A percentile compares a stretch with the other conserved stretches of the same genome.
Conservation (phyloP, 2,888 invertebrate genomes). For the Caenorhabditis imperialis region DNA sequence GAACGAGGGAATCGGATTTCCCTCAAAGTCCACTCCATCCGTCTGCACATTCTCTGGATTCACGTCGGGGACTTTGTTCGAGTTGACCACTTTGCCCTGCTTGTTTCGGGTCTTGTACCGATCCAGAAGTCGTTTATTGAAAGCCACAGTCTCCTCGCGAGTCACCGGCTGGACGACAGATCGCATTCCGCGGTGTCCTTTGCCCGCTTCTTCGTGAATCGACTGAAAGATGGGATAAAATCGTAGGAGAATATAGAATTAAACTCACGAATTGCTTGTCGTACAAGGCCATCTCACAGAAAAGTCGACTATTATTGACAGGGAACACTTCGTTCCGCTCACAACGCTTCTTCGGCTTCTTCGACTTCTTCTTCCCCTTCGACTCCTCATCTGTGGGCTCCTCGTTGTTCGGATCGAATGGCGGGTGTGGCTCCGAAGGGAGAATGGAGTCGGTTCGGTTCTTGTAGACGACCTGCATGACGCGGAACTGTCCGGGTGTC, state of each 20-base stretch:
- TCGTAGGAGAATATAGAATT: neutral
- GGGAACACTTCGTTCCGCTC: too few species aligned
- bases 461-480: neutral
- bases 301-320: too few species aligned
- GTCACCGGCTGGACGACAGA: neutral
- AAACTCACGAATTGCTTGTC: neutral
- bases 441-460: neutral
- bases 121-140: neutral
- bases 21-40: constrained; percentile 10
- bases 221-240: neutral
- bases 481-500: neutral
- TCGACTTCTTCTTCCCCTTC: neutral
- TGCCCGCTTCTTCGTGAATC: neutral
- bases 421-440: too few species aligned
- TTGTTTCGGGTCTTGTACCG: neutral
- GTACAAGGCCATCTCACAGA: neutral
- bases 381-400: neutral
- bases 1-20: constrained; percentile 13
- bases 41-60: neutral
- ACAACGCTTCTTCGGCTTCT: too few species aligned
- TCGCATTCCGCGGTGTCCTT: constrained; percentile 4
- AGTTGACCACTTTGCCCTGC: neutral
- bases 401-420: too few species aligned
- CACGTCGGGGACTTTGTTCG: neutral
- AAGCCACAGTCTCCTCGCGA: neutral